Evolutionary conservation across 2,797 vertebrate genomes (phyloP).

Genomic region (Telmatherina bonti): DNA sequence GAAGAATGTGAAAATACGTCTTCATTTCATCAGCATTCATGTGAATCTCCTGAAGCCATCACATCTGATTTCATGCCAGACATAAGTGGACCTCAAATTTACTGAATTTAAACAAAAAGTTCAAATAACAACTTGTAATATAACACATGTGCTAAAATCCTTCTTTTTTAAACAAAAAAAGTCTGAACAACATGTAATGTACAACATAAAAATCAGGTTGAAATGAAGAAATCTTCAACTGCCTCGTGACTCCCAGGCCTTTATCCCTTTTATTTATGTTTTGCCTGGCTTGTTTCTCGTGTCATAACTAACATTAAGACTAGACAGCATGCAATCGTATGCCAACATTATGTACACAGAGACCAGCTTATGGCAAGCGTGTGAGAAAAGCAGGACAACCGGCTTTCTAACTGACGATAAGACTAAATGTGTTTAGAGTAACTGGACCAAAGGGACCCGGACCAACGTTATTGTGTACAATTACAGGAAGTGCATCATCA

Average conservation of each 20-base stretch:
- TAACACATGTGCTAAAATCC: conserved; percentile 33
- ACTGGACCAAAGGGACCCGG: conserved; percentile 58
- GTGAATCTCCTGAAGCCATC: conserved; percentile 21
- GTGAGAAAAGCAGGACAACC: conserved; percentile 45
- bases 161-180: conserved; percentile 24
- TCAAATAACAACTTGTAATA: conserved; percentile 48
- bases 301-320: conserved; percentile 28
- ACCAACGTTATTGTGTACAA: conserved; percentile 53
- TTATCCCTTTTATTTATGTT: conserved; percentile 33
- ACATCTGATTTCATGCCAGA: conserved; percentile 47
- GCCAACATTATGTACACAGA: conserved; percentile 42
- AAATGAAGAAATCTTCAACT: conserved; percentile 2
- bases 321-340: conserved; percentile 16
- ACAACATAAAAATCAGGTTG: conserved; percentile 11
- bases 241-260: not conserved
- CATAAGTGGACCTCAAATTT: conserved; percentile 57
- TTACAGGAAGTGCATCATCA: conserved; percentile 68
- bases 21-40: conserved; percentile 5
- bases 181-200: conserved; percentile 9
- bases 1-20: not conserved
- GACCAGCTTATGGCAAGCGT: conserved; percentile 31
- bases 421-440: conserved; percentile 74
- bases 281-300: conserved; percentile 4
- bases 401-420: conserved; percentile 61
- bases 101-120: conserved; percentile 46